These are phyloP conservation scores for Nyleta sp. DNA, from an alignment of 2,888 invertebrate species.

Conservation along the genomic window DNA sequence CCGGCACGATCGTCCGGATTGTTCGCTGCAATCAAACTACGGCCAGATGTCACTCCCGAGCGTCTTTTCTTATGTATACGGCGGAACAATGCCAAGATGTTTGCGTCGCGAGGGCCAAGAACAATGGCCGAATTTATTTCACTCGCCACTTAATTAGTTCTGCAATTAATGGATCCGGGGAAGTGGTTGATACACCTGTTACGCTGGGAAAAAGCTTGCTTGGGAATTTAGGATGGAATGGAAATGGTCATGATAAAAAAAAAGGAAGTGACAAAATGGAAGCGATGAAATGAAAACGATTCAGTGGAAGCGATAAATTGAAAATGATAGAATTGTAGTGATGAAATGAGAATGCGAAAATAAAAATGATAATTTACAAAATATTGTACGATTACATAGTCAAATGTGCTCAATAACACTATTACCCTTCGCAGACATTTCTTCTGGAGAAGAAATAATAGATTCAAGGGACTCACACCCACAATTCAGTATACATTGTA, in stretches of 20 bases:
- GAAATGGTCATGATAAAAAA: background rate
- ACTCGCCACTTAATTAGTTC: constrained; percentile 32
- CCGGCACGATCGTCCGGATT: constrained; percentile 43
- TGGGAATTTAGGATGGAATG: background rate
- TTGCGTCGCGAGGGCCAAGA: constrained; percentile 18
- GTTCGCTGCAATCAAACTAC: constrained; percentile 40
- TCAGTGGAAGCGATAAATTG: too few relatives aligned
- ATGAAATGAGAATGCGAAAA: too few relatives aligned
- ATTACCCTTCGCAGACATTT: too few relatives aligned
- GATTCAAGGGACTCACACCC: too few relatives aligned
- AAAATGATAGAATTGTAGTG: too few relatives aligned
- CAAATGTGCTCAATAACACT: too few relatives aligned
- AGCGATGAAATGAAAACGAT: too few relatives aligned
- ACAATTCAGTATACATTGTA: too few relatives aligned
- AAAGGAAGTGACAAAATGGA: too few relatives aligned
- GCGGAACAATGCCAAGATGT: constrained; percentile 52
- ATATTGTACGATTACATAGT: too few relatives aligned
- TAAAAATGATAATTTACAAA: too few relatives aligned
- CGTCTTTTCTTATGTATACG: constrained; percentile 55
- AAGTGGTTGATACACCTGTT: constrained; percentile 34
- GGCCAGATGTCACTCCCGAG: constrained; percentile 64
- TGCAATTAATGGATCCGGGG: constrained; percentile 30
- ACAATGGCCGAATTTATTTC: constrained; percentile 42
- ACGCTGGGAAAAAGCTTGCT: constrained; percentile 21
- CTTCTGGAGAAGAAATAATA: too few relatives aligned